Evolutionary conservation across 2,797 vertebrate genomes (phyloP).

Genomic region (Helostoma temminkii): DNA sequence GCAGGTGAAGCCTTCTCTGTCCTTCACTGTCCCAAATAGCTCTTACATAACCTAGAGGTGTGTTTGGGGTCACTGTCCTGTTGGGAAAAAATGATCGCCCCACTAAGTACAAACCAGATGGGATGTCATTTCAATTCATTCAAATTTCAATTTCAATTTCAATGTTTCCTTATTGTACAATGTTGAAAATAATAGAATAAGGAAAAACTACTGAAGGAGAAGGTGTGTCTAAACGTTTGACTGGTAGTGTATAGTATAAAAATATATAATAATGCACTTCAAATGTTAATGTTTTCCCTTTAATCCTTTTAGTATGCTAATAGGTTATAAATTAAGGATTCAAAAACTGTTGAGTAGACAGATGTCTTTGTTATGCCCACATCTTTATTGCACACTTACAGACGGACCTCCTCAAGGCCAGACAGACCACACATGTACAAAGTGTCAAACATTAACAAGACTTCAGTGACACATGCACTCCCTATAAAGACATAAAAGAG

Average conservation of each 20-base stretch:
- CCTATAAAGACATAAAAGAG: constrained; percentile 64
- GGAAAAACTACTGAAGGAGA: no score
- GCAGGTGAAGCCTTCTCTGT: background rate
- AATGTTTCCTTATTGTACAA: no score
- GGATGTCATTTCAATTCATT: no score
- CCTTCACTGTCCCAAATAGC: no score
- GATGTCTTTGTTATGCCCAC: constrained; percentile 15
- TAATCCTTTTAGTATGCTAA: background rate
- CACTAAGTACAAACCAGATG: no score
- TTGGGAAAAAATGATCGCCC: no score
- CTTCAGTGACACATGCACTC: constrained; percentile 39
- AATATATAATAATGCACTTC: constrained; percentile 1
- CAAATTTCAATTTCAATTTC: no score
- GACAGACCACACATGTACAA: constrained; percentile 47
- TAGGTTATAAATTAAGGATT: constrained; percentile 8
- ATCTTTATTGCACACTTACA: constrained; percentile 39
- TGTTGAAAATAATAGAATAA: no score
- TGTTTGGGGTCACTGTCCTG: no score
- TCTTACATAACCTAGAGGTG: no score
- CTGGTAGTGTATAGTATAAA: no score
- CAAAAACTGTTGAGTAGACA: constrained; percentile 9
- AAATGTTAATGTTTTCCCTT: background rate
- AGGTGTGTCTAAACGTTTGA: no score
- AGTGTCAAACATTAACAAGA: constrained; percentile 64
- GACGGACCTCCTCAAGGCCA: constrained; percentile 44